Percentiles rank a stretch among this genome's conserved stretches.
Conservation (phyloP, 30 jellyfish, hydroid and myxozoan species). For the Catostylus mosaicus region DNA sequence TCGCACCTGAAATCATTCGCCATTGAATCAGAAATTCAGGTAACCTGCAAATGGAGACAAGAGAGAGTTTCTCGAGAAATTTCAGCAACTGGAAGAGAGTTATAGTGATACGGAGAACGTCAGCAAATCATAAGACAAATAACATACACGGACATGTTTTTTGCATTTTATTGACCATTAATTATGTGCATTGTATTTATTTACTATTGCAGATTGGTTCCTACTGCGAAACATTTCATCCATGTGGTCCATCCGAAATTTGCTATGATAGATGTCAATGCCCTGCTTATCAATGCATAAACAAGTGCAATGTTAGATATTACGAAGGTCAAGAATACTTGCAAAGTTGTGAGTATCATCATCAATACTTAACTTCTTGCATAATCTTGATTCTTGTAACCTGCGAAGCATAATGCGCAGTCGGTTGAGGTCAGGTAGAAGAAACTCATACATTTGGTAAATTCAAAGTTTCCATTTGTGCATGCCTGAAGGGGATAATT, state of each 20-base stretch:
- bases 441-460: background rate
- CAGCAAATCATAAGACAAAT: background rate
- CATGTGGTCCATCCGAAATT: background rate
- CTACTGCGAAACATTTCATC: constrained; percentile 4
- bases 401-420: background rate
- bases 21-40: background rate
- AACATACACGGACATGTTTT: background rate
- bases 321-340: background rate
- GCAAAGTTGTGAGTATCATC: background rate
- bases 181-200: background rate
- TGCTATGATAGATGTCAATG: constrained; percentile 28
- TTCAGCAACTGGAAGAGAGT: no score
- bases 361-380: background rate
- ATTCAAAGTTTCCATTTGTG: background rate
- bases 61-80: background rate
- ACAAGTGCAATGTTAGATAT: background rate
- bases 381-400: background rate
- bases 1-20: no score
- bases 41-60: background rate
- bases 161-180: background rate
- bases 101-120: no score
- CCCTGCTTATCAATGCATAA: constrained; percentile 15
- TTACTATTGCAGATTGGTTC: constrained; percentile 48
- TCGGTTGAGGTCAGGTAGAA: background rate
- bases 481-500: no score